A percentile compares a stretch with the other conserved stretches of the same genome.
These are phyloP conservation scores for Synchiropus splendidus DNA, from an alignment of 2,113 vertebrate species.

Conservation along the genomic window DNA sequence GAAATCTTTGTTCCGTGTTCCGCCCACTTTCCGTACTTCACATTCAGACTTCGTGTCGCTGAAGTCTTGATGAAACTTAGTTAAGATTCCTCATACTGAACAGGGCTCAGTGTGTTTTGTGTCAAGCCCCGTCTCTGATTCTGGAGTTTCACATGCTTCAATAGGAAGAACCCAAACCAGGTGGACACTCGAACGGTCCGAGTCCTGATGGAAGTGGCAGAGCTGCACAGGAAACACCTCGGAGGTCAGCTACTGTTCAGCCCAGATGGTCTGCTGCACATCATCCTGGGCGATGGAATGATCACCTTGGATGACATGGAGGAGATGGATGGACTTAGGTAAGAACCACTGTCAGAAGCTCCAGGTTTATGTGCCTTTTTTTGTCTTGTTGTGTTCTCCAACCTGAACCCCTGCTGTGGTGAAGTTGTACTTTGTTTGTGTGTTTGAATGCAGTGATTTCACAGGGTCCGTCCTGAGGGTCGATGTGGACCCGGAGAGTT, in stretches of 20 bases:
- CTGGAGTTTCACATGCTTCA: not conserved
- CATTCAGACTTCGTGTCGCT: conserved; percentile 22
- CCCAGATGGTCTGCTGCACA: conserved; percentile 85
- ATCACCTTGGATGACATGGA: conserved; percentile 99
- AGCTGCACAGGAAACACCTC: conserved; percentile 91
- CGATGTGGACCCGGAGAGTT: conserved; percentile 84
- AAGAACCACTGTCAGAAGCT: conserved; percentile 17
- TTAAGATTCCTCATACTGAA: not conserved
- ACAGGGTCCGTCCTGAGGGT: conserved; percentile 93
- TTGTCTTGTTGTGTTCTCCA: conserved; percentile 1
- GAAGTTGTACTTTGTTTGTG: conserved; percentile 16
- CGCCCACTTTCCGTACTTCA: conserved; percentile 32
- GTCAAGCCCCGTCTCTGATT: too few relatives aligned
- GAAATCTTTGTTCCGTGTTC: conserved; percentile 29
- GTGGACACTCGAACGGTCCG: conserved; percentile 82
- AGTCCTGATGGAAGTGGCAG: conserved; percentile 91
- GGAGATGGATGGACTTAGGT: conserved; percentile 99
- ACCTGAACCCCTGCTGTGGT: conserved; percentile 5
- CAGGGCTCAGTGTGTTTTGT: too few relatives aligned
- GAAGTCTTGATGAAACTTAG: too few relatives aligned
- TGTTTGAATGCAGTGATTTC: conserved; percentile 80
- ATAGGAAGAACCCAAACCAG: conserved; percentile 92
- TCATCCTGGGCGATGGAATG: conserved; percentile 95
- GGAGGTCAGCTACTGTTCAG: conserved; percentile 91
- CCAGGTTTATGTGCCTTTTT: conserved; percentile 2